Base-by-base conservation (phyloP, 1,140 invertebrate species). In the Oppia nitens region DNA sequence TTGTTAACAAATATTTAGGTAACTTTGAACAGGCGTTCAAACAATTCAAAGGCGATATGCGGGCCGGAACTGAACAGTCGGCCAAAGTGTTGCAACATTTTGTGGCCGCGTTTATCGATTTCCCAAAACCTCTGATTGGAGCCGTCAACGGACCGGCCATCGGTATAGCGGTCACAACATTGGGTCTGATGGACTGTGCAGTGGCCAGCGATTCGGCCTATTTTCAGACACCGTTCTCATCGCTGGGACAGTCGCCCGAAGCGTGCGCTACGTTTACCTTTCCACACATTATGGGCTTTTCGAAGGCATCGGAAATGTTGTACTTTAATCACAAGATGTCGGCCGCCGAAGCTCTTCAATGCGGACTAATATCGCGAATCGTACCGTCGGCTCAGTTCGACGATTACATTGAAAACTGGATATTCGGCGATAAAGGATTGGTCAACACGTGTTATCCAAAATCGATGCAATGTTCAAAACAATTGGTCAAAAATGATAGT, bases 131-230 rank as follows among this genome's bases (percentile, higher is more conserved):
- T 20, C 67, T 97, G 47, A 77, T 95, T 60, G 85, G 81, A 40
- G 71, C 93, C 29, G 81, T 96, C 0, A 92, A 96, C 78, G 92
- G 91, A 47, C 87, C 87, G 51, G 87, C 90, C 17, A 79, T 95
- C 61, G 93, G 93, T 21, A 81, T 96, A 63, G 82, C 81, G 50
- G 81, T 83, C 0, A 94, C 90, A 11, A 80, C 82, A 0, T 71
- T 91, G 32, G 79, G 79, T 11, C 73, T 95, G 1, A 94, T 81
- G 77, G 93, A 98, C 75, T 75, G 85, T 50, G 81, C 94, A 27
- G 90, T 86, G 72, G 84, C 87, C 47, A 81, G 81, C 20, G 79
- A 87, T 57, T 79, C 69, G 83, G 85, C 88, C 17, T 83, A 80
- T 63, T 91, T 95, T 69, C 76, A 80, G 59, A 85, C 87, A 58